Evolutionary conservation across 2,888 invertebrate species (phyloP).

Genomic region (Eulithis testata): DNA sequence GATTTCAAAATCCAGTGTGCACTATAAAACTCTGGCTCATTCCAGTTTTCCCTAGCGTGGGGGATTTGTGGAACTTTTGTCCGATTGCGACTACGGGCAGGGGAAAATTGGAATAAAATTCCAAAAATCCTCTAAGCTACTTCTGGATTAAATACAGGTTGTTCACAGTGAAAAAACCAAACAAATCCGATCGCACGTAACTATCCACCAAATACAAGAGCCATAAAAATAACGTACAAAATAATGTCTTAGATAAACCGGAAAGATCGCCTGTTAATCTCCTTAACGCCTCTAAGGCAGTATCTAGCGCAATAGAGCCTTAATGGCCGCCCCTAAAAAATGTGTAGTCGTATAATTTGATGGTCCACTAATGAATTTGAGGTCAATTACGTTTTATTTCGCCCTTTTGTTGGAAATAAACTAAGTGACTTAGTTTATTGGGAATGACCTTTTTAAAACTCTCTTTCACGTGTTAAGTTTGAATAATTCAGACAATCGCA

Average conservation of each 20-base stretch:
- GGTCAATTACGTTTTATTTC: slow-evolving; percentile 31
- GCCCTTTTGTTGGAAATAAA: slow-evolving; percentile 32
- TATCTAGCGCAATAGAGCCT: slow-evolving; percentile 32
- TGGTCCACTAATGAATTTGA: slow-evolving; percentile 35
- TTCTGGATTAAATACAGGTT: too few relatives aligned
- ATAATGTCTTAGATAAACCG: slow-evolving; percentile 19
- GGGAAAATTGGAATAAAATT: too few relatives aligned
- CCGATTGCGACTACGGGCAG: too few relatives aligned
- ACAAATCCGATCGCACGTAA: background rate
- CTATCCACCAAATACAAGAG: background rate
- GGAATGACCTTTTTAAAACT: slow-evolving; percentile 9
- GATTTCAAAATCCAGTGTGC: too few relatives aligned
- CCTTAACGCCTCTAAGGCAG: slow-evolving; percentile 27
- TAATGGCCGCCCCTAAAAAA: slow-evolving; percentile 34
- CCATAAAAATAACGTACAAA: slow-evolving; percentile 17
- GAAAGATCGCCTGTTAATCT: slow-evolving; percentile 36
- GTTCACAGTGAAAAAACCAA: background rate
- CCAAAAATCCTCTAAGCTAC: too few relatives aligned
- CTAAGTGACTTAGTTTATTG: slow-evolving; percentile 25
- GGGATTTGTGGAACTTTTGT: too few relatives aligned
- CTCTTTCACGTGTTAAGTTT: background rate
- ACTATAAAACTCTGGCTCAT: too few relatives aligned
- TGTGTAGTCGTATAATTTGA: slow-evolving; percentile 36
- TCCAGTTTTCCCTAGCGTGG: too few relatives aligned
- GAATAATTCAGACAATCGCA: too few relatives aligned